A percentile compares a stretch with the other conserved stretches of the same genome.
Evolutionary conservation across 2,113 vertebrate genomes (phyloP).

Genomic region (Plectropomus leopardus): DNA sequence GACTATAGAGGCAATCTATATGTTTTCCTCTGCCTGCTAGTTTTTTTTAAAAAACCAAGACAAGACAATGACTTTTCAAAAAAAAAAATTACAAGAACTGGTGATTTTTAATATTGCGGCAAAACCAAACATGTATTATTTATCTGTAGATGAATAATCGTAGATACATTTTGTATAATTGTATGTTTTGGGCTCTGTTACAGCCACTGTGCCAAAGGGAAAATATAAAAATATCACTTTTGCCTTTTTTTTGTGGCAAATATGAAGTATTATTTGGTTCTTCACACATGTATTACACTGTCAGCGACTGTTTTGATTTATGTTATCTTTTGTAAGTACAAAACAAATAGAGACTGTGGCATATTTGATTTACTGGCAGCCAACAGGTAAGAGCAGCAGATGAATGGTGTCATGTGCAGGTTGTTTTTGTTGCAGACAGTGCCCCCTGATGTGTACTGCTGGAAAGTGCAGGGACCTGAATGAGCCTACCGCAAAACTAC

Average conservation of each 20-base stretch:
- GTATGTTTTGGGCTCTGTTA: constrained; percentile 33
- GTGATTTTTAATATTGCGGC: constrained; percentile 14
- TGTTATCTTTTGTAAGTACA: constrained; percentile 24
- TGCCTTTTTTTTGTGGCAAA: constrained; percentile 43
- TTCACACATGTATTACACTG: not conserved
- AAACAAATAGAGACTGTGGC: not conserved
- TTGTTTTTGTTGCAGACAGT: constrained; percentile 31
- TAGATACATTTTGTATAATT: not conserved
- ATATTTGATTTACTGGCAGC: not conserved
- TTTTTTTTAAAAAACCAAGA: not conserved
- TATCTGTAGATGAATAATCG: not conserved
- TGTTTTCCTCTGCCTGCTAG: not conserved
- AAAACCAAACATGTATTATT: constrained; percentile 25
- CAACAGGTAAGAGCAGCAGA: not conserved
- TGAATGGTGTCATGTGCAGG: constrained; percentile 14
- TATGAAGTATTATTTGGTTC: constrained; percentile 76
- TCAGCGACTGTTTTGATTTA: not conserved
- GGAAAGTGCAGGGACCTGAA: constrained; percentile 43
- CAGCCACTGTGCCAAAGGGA: constrained; percentile 52
- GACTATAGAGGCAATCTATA: not conserved
- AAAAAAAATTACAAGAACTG: not conserved
- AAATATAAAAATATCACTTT: constrained; percentile 19
- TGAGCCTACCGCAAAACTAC: constrained; percentile 15
- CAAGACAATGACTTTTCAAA: not conserved
- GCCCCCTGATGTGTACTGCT: constrained; percentile 59